Evolutionary conservation across 2,888 invertebrate genomes (phyloP), one percentile per base, ranked within the genome.

Genomic region (Chymomyza fuscimana): DNA sequence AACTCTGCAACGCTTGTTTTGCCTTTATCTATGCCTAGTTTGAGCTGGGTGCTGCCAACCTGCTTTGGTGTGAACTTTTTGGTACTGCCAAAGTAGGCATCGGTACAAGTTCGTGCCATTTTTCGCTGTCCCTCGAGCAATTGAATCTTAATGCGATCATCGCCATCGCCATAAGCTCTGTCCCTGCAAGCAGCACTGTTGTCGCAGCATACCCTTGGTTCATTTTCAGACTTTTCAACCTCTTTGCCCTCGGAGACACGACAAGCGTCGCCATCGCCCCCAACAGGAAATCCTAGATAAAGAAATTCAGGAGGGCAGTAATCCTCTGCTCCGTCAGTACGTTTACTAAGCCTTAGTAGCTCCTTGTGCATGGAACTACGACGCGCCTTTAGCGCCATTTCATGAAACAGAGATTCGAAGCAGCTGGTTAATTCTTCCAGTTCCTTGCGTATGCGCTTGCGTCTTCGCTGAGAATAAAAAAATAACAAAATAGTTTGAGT

Each of bases 351-450:
- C 32, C 32, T 32, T 32, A 5, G 5, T 7, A 77, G 70, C 0
- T 67, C 63, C 32, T 76, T 80, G 1, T 86, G 63, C 5, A 70
- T 76, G 1, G 87, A 64, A 1, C 59, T 4, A 6, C 63, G 12
- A 5, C 82, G 63, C 3, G 74, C 58, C 52, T 74, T 78, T 1
- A 63, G 10, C 0, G 83, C 79, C 77, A 79, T 60, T 5, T 63
- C 72, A n/a, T 70, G 80, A 19, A 84, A 85, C 5, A 70, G 60
- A 4, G 62, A 22, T 6, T n/a, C 59, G 62, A 74, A 82, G 12
- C 52, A 15, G 2, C 72, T 71, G 5, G 79, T 69, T 61, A 85
- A 36, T 0, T 72, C 68, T 10, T 84, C 72, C 50, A 84, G 61
- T 5, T 84, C 71, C 1, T 72, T 40, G 5, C 82, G 15, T 0